A percentile compares a stretch with the other conserved stretches of the same genome.
Evolutionary conservation across 2,888 invertebrate species (phyloP).

Genomic region (Meta bourneti): DNA sequence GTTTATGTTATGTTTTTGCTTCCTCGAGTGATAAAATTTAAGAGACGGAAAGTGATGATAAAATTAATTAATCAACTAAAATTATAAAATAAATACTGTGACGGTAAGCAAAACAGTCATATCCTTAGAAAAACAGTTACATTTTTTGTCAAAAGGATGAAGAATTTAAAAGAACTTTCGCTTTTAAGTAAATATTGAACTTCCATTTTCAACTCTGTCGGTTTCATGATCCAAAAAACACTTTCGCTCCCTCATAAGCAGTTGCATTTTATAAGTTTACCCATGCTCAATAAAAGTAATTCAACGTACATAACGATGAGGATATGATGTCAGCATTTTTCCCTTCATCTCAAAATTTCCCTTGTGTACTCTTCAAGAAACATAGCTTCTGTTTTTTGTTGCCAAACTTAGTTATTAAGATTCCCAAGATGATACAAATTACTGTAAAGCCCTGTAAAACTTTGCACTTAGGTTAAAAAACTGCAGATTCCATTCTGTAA

Average conservation of each 20-base stretch:
- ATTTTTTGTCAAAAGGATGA: no score
- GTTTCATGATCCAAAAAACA: neutral
- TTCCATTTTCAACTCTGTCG: neutral
- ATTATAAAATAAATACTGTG: no score
- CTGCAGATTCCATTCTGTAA: conserved; percentile 37
- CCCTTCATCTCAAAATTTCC: conserved; percentile 5
- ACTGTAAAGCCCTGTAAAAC: conserved; percentile 38
- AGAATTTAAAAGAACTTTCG: neutral
- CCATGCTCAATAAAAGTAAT: conserved; percentile 13
- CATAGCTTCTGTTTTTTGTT: neutral
- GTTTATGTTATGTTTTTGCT: no score
- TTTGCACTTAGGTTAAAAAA: conserved; percentile 31
- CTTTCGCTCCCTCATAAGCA: neutral
- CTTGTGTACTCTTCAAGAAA: conserved; percentile 10
- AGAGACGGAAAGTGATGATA: no score
- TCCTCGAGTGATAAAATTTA: no score
- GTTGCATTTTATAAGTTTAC: conserved; percentile 12
- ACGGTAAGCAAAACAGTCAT: no score
- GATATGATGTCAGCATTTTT: conserved; percentile 7
- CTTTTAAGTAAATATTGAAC: neutral
- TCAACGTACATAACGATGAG: neutral
- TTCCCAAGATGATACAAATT: conserved; percentile 61
- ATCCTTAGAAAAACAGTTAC: no score
- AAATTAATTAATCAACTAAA: no score
- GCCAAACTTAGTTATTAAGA: conserved; percentile 39